Evolutionary conservation across 1,140 invertebrate genomes (phyloP).

Genomic region (Bombus waltoni): DNA sequence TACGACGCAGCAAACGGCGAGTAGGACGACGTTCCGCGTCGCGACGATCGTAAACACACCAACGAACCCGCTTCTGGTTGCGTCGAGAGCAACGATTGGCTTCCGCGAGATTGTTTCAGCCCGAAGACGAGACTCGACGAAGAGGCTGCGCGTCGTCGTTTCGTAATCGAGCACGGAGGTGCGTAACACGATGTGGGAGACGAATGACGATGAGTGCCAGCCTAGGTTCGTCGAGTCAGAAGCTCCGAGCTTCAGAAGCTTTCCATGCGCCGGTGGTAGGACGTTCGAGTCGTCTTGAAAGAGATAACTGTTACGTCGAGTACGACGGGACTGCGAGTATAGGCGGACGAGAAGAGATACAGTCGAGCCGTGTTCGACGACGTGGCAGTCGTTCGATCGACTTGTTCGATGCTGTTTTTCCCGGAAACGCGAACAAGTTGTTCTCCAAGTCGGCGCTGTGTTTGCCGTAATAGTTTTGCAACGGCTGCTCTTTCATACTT

Average conservation of each 20-base stretch:
- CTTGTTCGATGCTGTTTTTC: neutral
- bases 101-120: constrained; percentile 5
- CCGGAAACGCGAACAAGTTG: neutral
- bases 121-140: constrained; percentile 27
- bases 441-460: too few species aligned
- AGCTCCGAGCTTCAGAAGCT: neutral
- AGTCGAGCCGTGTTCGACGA: neutral
- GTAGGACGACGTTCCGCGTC: neutral
- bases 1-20: neutral
- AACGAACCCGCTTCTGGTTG: neutral
- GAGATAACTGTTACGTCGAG: neutral
- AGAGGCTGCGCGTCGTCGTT: neutral
- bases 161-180: constrained; percentile 20
- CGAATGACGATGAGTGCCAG: constrained; percentile 32
- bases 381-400: neutral
- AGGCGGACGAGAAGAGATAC: neutral
- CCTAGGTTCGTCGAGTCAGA: neutral
- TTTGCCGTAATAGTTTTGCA: too few species aligned
- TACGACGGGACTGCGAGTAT: neutral
- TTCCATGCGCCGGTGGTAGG: neutral
- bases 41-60: constrained; percentile 27
- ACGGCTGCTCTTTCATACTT: neutral
- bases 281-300: neutral
- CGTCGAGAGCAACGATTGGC: neutral
- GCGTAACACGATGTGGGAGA: constrained; percentile 28